Evolutionary conservation across 2,888 invertebrate species (phyloP).

Genomic region (Anodontia alba): DNA sequence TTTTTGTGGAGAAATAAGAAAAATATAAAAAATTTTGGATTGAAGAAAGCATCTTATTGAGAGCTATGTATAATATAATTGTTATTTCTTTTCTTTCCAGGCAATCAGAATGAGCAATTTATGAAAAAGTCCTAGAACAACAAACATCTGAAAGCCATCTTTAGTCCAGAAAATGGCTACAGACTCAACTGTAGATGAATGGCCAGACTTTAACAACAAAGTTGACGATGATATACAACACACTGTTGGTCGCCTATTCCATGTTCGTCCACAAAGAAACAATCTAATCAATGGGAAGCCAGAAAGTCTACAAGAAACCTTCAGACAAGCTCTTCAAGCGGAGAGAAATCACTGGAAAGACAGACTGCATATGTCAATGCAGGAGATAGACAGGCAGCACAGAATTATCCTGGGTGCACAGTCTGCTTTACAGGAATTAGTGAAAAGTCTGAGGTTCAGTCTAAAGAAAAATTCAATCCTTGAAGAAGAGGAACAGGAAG

Average conservation of each 20-base stretch:
- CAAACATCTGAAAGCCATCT: no score
- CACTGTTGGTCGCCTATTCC: constrained; percentile 61
- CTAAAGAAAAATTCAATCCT: constrained; percentile 36
- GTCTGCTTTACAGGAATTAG: constrained; percentile 65
- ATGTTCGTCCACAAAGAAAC: constrained; percentile 43
- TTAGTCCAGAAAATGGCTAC: background rate
- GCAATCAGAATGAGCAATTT: background rate
- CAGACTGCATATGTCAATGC: constrained; percentile 67
- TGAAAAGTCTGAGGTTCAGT: constrained; percentile 50
- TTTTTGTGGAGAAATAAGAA: no score
- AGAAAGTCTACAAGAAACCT: constrained; percentile 42
- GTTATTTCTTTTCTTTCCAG: no score
- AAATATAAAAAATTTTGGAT: no score
- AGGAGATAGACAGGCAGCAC: constrained; percentile 75
- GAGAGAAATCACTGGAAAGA: constrained; percentile 78
- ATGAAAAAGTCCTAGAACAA: background rate
- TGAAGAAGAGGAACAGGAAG: constrained; percentile 60
- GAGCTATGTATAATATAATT: no score
- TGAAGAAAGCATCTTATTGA: no score
- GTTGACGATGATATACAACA: constrained; percentile 75
- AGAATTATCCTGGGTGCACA: constrained; percentile 63
- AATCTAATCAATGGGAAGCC: constrained; percentile 38
- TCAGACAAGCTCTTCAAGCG: constrained; percentile 66
- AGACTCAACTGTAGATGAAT: constrained; percentile 25
- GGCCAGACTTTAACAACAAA: constrained; percentile 2